Evolutionary conservation across 2,797 vertebrate species (phyloP), one percentile per base, ranked within the genome.

Genomic region (Halcyon chelicuti): DNA sequence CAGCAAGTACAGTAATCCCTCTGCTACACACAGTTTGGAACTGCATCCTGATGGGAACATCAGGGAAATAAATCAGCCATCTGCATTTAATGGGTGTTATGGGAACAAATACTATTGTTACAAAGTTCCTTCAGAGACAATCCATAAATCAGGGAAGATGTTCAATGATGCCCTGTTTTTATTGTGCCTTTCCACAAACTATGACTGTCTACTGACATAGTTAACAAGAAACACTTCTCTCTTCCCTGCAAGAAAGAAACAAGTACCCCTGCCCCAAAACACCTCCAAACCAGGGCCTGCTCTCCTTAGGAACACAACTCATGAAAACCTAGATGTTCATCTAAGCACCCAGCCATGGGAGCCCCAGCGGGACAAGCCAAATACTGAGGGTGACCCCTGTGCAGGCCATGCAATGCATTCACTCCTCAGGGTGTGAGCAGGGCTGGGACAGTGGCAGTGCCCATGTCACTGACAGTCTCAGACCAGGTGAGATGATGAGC

Each of bases 71-170:
- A 92, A 86, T 67, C 74, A 82, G 67, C 67, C 86, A 70, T 89
- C 77, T 87, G 74, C 60, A 79, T 85, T 83, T 71, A 77, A 35
- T 47, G 54, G 31, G 17, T 39, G 8, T 61, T 63, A 70, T 18
- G 57, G 75, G 57, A 93, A 91, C 87, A 94, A 94, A 90, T 4
- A 8, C 75, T 70, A 65, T 85, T 83, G 65, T 83, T 88, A 44
- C 42, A 73, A 4, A 79, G 55, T 23, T 76, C 20, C 26, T 74
- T 82, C 65, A 68, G 74, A 91, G 68, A 47, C 29, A 76, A 42
- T 31, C 51, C 60, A 79, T 87, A 81, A 84, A 94, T 82, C 67
- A 79, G 49, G 61, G 77, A 66, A 61, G 62, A 70, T 73, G 55
- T 51, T 58, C 44, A 86, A 61, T 4, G 0, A 58, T 70, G 47